These are phyloP conservation scores for Orthosia gothica DNA, from an alignment of 2,888 invertebrate species.

Conservation along the genomic window DNA sequence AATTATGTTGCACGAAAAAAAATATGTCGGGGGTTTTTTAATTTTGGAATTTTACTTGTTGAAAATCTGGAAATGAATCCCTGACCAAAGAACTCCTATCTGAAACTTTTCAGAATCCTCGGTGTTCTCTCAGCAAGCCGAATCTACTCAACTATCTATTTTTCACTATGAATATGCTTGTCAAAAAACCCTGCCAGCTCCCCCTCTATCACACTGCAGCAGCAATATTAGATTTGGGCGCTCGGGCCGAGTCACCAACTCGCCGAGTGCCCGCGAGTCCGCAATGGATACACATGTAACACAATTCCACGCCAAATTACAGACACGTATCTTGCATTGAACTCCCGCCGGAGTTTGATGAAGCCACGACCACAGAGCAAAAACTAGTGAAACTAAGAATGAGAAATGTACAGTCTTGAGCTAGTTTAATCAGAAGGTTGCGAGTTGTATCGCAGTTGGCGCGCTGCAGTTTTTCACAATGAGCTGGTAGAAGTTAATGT, in stretches of 20 bases:
- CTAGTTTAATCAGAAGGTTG: constrained; percentile 49
- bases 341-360: constrained; percentile 48
- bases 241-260: constrained; percentile 8
- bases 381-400: constrained; percentile 45
- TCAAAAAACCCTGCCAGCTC: too few species aligned
- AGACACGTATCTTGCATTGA: constrained; percentile 38
- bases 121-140: too few species aligned
- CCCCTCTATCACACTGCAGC: constrained; percentile 9
- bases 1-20: too few species aligned
- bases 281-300: constrained; percentile 40
- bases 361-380: constrained; percentile 38
- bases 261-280: constrained; percentile 6
- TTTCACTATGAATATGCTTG: too few species aligned
- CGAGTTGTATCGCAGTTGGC: constrained; percentile 40
- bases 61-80: too few species aligned
- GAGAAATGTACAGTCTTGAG: constrained; percentile 38
- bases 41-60: too few species aligned
- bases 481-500: constrained; percentile 36
- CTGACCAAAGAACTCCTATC: too few species aligned
- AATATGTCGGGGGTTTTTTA: too few species aligned
- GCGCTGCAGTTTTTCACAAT: constrained; percentile 37
- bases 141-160: too few species aligned
- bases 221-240: constrained; percentile 35
- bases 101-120: too few species aligned
- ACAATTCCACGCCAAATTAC: constrained; percentile 39